phyloP scores from a whole-genome alignment of 2,113 vertebrate genomes.

The Malurus alboscapulatus region DNA sequence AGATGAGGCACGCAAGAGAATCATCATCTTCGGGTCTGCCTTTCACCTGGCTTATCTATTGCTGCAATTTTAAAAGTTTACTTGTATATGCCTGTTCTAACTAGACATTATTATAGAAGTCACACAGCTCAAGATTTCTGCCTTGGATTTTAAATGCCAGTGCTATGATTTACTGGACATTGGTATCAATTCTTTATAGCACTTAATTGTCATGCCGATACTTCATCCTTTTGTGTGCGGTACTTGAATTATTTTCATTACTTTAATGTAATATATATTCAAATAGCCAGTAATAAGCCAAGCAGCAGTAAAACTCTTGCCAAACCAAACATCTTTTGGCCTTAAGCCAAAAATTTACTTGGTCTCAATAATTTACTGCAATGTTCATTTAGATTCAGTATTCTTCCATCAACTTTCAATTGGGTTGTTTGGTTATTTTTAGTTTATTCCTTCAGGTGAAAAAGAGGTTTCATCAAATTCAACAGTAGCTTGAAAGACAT shows the following conservation, averaged over 20 bases:
- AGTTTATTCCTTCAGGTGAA: constrained; percentile 15
- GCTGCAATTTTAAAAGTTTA: not conserved
- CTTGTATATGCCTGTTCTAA: not conserved
- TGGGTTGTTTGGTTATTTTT: not conserved
- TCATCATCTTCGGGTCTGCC: not conserved
- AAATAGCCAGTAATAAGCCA: constrained; percentile 12
- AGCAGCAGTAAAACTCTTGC: not conserved
- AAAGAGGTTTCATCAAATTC: constrained; percentile 3
- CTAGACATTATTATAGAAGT: not conserved
- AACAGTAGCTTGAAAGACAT: not conserved
- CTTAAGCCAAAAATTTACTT: not conserved
- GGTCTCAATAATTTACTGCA: not conserved
- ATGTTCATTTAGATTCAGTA: not conserved
- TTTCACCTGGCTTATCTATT: not conserved
- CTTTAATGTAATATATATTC: not conserved
- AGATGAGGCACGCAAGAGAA: not conserved
- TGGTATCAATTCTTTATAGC: not conserved
- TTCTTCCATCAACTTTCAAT: not conserved
- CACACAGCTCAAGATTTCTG: not conserved
- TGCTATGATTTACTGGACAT: not conserved
- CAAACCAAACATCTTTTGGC: constrained; percentile 35
- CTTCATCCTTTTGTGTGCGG: not conserved
- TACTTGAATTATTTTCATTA: not conserved
- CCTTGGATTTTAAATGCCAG: not conserved
- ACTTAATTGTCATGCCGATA: not conserved